phyloP scores from a whole-genome alignment of 2,797 vertebrate species.

The Peromyscus melanophrys region DNA sequence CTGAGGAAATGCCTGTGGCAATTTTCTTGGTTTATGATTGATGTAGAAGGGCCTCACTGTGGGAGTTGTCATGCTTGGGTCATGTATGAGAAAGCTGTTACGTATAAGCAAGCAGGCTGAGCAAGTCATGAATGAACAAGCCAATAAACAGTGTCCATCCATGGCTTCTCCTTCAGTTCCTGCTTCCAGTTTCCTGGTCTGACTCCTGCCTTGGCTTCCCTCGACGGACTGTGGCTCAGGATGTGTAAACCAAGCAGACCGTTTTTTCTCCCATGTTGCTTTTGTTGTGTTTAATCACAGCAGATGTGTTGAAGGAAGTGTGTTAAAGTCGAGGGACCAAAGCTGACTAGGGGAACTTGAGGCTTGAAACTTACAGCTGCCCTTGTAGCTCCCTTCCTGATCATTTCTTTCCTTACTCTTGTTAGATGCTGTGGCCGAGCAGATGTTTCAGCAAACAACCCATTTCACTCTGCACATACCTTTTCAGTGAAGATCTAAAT shows the following conservation, averaged over 20 bases:
- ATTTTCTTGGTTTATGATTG: background rate
- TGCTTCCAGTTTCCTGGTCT: constrained; percentile 33
- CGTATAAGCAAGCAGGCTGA: background rate
- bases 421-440: constrained; percentile 24
- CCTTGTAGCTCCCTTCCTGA: background rate
- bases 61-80: too few relatives aligned
- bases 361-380: background rate
- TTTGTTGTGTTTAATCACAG: constrained; percentile 6
- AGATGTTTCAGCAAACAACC: constrained; percentile 77
- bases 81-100: background rate
- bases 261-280: background rate
- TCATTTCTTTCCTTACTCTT: constrained; percentile 21
- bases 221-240: background rate
- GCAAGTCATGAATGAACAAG: background rate
- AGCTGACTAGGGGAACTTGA: constrained; percentile 33
- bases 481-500: constrained; percentile 73
- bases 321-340: constrained; percentile 63
- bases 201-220: constrained; percentile 31
- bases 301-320: constrained; percentile 25
- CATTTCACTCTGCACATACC: background rate
- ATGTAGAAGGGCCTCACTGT: background rate
- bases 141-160: background rate
- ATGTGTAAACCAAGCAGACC: background rate
- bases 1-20: background rate
- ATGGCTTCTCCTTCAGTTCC: background rate